Percentiles rank a stretch among this genome's conserved stretches.
phyloP scores from a whole-genome alignment of 2,888 invertebrate genomes.

The Choristoneura rosaceana region DNA sequence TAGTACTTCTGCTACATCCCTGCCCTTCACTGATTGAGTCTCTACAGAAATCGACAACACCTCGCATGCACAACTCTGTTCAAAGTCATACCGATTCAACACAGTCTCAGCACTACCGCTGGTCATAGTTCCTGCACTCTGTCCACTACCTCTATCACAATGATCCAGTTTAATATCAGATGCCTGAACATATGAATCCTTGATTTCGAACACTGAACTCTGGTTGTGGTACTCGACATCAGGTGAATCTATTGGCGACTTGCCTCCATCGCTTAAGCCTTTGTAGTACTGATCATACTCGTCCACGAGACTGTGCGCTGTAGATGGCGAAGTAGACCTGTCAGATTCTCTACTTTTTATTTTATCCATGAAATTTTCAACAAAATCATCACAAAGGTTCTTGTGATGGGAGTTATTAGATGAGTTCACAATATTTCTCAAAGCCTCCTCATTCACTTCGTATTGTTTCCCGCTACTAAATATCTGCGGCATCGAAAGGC shows the following conservation, averaged over 20 bases:
- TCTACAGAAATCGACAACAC: slow-evolving; percentile 40
- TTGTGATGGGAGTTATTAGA: slow-evolving; percentile 56
- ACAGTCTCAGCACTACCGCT: slow-evolving; percentile 46
- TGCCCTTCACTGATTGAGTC: slow-evolving; percentile 40
- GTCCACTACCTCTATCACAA: slow-evolving; percentile 17
- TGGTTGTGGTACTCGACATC: slow-evolving; percentile 48
- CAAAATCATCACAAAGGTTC: slow-evolving; percentile 56
- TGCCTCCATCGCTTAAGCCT: slow-evolving; percentile 61
- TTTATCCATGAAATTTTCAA: slow-evolving; percentile 69
- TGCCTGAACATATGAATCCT: slow-evolving; percentile 45
- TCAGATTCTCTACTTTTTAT: slow-evolving; percentile 66
- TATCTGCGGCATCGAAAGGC: slow-evolving; percentile 71
- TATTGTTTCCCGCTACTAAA: slow-evolving; percentile 76
- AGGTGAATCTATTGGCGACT: slow-evolving; percentile 45
- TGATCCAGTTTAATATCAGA: slow-evolving; percentile 33
- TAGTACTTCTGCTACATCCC: slow-evolving; percentile 38
- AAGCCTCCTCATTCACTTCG: slow-evolving; percentile 77
- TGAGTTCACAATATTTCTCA: slow-evolving; percentile 70
- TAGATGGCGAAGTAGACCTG: slow-evolving; percentile 67
- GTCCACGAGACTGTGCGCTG: slow-evolving; percentile 76
- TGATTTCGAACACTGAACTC: slow-evolving; percentile 44
- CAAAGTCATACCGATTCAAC: slow-evolving; percentile 40
- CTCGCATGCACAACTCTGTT: slow-evolving; percentile 46
- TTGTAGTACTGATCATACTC: slow-evolving; percentile 77
- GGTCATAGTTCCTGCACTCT: slow-evolving; percentile 41